These are phyloP conservation scores for Turnix velox DNA, from an alignment of 2,113 vertebrate genomes.

Conservation along the genomic window DNA sequence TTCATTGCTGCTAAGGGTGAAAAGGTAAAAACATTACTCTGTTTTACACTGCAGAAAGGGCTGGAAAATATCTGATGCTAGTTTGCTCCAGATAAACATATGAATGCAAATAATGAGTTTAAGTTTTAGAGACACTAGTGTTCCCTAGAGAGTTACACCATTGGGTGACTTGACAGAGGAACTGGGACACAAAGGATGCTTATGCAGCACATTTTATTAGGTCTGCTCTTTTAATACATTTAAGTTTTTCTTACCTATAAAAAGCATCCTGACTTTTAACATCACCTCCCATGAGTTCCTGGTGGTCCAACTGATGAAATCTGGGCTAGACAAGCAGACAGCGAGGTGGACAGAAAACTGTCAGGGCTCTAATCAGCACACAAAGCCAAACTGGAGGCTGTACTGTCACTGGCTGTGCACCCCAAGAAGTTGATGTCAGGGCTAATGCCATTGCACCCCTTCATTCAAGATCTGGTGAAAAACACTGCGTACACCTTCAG, in stretches of 20 bases:
- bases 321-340: neutral
- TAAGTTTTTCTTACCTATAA: neutral
- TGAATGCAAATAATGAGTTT: neutral
- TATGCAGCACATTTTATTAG: neutral
- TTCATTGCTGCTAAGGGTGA: conserved; percentile 31
- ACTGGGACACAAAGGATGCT: neutral
- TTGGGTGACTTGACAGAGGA: neutral
- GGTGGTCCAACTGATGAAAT: neutral
- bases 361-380: neutral
- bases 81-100: neutral
- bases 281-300: neutral
- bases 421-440: neutral
- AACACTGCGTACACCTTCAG: neutral
- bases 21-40: conserved; percentile 4
- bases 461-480: neutral
- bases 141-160: neutral
- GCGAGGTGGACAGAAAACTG: neutral
- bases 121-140: neutral
- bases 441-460: neutral
- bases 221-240: accelerated
- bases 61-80: neutral
- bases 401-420: neutral
- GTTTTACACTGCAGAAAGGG: neutral
- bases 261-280: neutral
- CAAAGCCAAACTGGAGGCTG: neutral